Evolutionary conservation across 1,140 invertebrate species (phyloP).

Genomic region (Lasioglossum baleicum): DNA sequence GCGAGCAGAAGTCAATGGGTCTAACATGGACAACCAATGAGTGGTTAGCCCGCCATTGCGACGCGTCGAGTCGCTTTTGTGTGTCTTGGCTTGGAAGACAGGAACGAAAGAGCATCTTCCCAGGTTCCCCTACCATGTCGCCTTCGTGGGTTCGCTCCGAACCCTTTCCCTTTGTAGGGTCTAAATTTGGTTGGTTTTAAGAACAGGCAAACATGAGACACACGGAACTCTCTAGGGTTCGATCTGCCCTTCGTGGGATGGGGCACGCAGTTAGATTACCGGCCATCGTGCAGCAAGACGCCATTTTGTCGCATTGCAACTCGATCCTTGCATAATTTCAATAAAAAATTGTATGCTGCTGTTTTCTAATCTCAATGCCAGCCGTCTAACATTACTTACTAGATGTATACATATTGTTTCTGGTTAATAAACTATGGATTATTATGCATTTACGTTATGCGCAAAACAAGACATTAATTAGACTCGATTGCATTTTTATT

Average conservation of each 20-base stretch:
- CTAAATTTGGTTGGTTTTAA: constrained; percentile 67
- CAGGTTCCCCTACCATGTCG: neutral
- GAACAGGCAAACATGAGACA: constrained; percentile 65
- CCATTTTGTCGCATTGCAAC: no score
- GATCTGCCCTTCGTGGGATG: constrained; percentile 37
- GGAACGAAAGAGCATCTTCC: neutral
- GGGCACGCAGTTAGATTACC: neutral
- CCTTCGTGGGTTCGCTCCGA: constrained; percentile 1
- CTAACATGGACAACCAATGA: constrained; percentile 43
- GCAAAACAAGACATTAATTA: no score
- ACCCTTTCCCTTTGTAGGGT: constrained; percentile 61
- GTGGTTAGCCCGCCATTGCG: constrained; percentile 27
- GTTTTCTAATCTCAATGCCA: no score
- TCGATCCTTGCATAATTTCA: neutral
- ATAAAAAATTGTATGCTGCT: neutral
- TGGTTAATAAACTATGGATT: neutral
- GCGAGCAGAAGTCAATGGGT: constrained; percentile 53
- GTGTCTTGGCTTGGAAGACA: constrained; percentile 3
- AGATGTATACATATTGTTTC: neutral
- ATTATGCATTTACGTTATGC: no score
- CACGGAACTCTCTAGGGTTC: constrained; percentile 33
- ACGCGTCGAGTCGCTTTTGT: neutral
- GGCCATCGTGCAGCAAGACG: no score
- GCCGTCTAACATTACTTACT: no score
- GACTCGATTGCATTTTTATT: no score